Percentiles rank a stretch among this genome's conserved stretches.
Evolutionary conservation across 1,140 invertebrate species (phyloP).

Genomic region (Sycophaga agraensis): DNA sequence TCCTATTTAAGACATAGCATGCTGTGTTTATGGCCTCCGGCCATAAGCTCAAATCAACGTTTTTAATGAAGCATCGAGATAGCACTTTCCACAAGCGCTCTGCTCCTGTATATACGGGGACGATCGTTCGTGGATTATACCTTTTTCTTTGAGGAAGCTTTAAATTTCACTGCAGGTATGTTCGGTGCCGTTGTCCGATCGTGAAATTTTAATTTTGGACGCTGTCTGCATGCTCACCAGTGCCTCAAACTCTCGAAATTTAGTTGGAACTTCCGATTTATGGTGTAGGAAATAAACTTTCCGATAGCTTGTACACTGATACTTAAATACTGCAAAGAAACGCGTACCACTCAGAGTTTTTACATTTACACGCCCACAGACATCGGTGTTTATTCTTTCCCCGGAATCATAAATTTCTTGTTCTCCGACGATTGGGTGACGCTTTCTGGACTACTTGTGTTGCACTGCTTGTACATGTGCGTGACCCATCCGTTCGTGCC

Average conservation of each 20-base stretch:
- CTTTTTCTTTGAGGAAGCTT: conserved; percentile 10
- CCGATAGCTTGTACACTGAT: conserved; percentile 38
- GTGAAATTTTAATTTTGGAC: conserved; percentile 37
- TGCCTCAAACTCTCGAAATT: conserved; percentile 39
- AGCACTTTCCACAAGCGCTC: conserved; percentile 49
- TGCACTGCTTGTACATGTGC: conserved; percentile 6
- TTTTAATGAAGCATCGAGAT: conserved; percentile 43
- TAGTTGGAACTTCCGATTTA: conserved; percentile 41
- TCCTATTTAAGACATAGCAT: too few species aligned
- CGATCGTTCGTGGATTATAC: conserved; percentile 30
- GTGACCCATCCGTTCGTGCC: too few species aligned
- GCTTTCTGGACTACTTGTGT: conserved; percentile 7
- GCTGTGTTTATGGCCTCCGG: conserved; percentile 51
- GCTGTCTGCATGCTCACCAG: conserved; percentile 39
- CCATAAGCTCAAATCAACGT: conserved; percentile 48
- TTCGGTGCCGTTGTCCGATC: conserved; percentile 23
- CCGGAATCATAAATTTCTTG: neutral
- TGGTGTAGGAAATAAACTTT: conserved; percentile 44
- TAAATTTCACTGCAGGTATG: conserved; percentile 17
- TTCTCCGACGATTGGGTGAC: neutral
- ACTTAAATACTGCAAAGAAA: conserved; percentile 38
- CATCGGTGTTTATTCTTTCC: conserved; percentile 8
- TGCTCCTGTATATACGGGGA: conserved; percentile 45
- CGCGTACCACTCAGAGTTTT: neutral
- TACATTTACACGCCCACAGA: conserved; percentile 7